Evolutionary conservation across 2,797 vertebrate genomes (phyloP), one percentile per base, ranked within the genome.

Genomic region (Melanotaenia boesemani): DNA sequence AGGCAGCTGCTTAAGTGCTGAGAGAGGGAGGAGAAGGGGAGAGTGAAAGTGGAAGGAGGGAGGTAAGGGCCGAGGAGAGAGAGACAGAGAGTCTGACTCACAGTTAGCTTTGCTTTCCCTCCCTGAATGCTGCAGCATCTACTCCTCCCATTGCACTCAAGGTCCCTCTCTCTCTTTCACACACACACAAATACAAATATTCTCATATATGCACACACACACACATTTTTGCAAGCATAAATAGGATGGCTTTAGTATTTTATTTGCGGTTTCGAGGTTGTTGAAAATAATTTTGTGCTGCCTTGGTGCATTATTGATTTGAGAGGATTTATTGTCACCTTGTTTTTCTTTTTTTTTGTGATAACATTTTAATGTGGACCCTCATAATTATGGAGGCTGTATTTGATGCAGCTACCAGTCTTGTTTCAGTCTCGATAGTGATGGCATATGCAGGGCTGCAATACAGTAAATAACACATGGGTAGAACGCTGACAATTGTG

Each of bases 1-100:
- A 95, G 95, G 95, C 94, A 95, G 95, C 94, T 96, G 95, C 94
- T 94, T 93, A 86, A 92, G 91, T 90, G 89, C 80, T 67, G 89
- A 84, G 80, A 90, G 78, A 89, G 86, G 76, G 85, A 90, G 88
- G 89, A 86, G 85, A 90, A 85, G 74, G 82, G 81, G 78, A 88
- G 86, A 90, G 87, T 80, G 88, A 79, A 79, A 88, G 81, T 88
- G 74, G 86, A 90, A 86, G 63, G 90, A 91, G 87, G 81, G 75
- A 88, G 86, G 85, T 85, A 78, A 87, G 83, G 90, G 87, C 86
- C 81, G 46, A 76, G 77, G 77, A 83, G 81, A 78, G 81, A 78
- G 84, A 90, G 81, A 87, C 64, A 84, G 75, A 86, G 84, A 84
- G 79, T 82, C 91, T 91, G 92, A 91, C 88, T 95, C 94, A 93